Percentiles rank a stretch among this genome's conserved stretches.
phyloP scores from a whole-genome alignment of 1,140 invertebrate species.

The Maconellicoccus hirsutus region DNA sequence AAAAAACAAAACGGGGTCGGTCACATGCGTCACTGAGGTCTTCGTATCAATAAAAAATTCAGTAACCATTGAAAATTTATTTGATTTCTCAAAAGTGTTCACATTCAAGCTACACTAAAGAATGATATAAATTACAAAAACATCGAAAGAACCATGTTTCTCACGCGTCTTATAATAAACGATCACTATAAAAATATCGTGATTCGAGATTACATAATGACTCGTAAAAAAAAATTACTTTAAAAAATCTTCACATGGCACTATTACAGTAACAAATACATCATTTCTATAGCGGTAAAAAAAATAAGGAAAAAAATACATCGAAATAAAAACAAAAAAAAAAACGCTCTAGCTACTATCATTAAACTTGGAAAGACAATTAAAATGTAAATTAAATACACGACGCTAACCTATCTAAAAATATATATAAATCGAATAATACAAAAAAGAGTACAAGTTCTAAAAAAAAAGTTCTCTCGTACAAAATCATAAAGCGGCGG shows the following conservation, averaged over 20 bases:
- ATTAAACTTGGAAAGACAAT: conserved; percentile 3
- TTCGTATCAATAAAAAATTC: too few relatives aligned
- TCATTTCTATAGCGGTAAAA: neutral
- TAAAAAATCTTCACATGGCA: neutral
- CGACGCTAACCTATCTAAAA: neutral
- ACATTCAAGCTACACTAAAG: too few relatives aligned
- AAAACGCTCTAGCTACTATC: neutral
- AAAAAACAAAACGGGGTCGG: too few relatives aligned
- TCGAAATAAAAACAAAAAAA: neutral
- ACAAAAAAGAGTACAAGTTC: neutral
- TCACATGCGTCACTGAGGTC: too few relatives aligned
- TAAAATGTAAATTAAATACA: neutral
- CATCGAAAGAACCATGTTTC: too few relatives aligned
- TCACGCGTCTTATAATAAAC: too few relatives aligned
- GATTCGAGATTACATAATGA: too few relatives aligned
- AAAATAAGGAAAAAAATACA: neutral
- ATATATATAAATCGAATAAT: neutral
- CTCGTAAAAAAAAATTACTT: too few relatives aligned
- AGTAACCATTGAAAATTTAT: too few relatives aligned
- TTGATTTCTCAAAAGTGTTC: too few relatives aligned
- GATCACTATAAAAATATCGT: too few relatives aligned
- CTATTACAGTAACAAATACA: conserved; percentile 5
- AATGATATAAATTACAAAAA: too few relatives aligned
- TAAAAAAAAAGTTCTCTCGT: neutral
- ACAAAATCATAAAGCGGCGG: conserved; percentile 4